Evolutionary conservation across 2,113 vertebrate genomes (phyloP).

Genomic region (Himantopus leucocephalus): DNA sequence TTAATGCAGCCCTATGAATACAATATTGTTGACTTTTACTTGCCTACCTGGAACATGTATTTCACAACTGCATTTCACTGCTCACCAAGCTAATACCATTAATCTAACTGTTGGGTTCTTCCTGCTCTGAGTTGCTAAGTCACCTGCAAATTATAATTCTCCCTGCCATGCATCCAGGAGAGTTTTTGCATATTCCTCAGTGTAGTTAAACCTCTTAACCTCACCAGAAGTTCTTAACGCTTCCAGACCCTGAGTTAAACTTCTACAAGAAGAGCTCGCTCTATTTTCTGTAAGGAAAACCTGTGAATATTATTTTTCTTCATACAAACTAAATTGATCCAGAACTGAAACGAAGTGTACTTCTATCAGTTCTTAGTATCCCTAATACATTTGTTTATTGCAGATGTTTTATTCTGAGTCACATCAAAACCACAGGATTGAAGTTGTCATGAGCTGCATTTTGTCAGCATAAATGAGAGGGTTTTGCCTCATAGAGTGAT

Average conservation of each 20-base stretch:
- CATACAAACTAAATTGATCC: neutral
- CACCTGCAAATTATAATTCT: neutral
- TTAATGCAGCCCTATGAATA: neutral
- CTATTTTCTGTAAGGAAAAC: neutral
- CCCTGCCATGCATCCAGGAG: neutral
- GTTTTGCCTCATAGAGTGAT: slow-evolving; percentile 10
- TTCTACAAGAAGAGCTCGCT: neutral
- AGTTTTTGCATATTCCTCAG: neutral
- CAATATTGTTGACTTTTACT: neutral
- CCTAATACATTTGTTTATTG: neutral
- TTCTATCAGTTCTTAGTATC: neutral
- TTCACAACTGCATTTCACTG: neutral
- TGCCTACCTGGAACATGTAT: neutral
- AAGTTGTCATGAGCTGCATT: slow-evolving; percentile 28
- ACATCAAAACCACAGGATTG: slow-evolving; percentile 1
- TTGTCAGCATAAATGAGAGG: slow-evolving; percentile 38
- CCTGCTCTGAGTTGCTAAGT: neutral
- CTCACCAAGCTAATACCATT: neutral
- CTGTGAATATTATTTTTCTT: neutral
- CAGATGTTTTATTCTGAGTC: slow-evolving; percentile 29
- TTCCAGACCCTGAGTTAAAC: neutral
- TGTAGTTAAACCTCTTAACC: neutral
- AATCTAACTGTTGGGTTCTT: neutral
- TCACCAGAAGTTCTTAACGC: neutral
- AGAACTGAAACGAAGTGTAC: neutral